Percentiles rank a stretch among this genome's conserved stretches.
These are phyloP conservation scores for Epinephelus awoara DNA, from an alignment of 2,797 vertebrate genomes.

Conservation along the genomic window DNA sequence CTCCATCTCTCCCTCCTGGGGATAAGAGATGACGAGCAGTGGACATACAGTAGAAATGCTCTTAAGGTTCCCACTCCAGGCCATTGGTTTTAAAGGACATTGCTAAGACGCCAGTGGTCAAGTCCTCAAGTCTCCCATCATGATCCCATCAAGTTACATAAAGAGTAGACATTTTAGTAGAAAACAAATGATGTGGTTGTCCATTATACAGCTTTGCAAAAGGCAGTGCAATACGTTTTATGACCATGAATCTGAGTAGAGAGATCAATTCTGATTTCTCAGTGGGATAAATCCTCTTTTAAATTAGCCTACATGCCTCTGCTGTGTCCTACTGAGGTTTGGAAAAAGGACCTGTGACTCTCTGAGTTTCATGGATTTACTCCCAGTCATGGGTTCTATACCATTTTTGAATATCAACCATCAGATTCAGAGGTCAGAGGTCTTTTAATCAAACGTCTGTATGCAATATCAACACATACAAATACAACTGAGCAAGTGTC, in stretches of 20 bases:
- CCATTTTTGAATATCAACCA: constrained; percentile 16
- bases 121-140: constrained; percentile 28
- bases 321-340: constrained; percentile 15
- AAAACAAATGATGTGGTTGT: constrained; percentile 44
- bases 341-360: constrained; percentile 21
- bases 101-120: constrained; percentile 40
- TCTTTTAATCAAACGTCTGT: constrained; percentile 35
- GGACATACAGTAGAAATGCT: constrained; percentile 51
- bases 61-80: constrained; percentile 36
- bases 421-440: constrained; percentile 33
- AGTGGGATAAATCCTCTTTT: constrained; percentile 21
- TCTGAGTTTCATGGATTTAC: constrained; percentile 25
- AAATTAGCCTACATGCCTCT: constrained; percentile 27
- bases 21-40: constrained; percentile 37
- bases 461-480: constrained; percentile 27
- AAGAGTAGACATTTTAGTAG: constrained; percentile 20
- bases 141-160: constrained; percentile 25
- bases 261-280: constrained; percentile 21
- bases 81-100: constrained; percentile 37
- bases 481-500: constrained; percentile 28
- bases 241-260: constrained; percentile 7
- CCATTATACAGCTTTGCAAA: constrained; percentile 43
- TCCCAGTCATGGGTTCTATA: constrained; percentile 2
- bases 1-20: constrained; percentile 26
- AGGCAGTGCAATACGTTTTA: constrained; percentile 52